A percentile compares a stretch with the other conserved stretches of the same genome.
phyloP scores from a whole-genome alignment of 2,113 vertebrate genomes.

The Pogonocichla stellata region DNA sequence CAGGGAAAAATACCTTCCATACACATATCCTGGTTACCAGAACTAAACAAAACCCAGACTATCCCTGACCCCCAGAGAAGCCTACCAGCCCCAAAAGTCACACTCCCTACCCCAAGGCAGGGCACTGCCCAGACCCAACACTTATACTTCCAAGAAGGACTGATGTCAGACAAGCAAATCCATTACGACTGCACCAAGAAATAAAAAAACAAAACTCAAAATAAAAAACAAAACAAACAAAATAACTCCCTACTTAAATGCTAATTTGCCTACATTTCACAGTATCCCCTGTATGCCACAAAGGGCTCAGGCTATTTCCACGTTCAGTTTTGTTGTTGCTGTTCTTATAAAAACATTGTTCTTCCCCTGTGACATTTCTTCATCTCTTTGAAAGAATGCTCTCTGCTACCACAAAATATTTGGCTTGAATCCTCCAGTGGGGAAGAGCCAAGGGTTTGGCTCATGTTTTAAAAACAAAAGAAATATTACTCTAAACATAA shows the following conservation, averaged over 20 bases:
- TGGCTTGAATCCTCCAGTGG: background rate
- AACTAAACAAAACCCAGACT: background rate
- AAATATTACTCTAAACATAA: background rate
- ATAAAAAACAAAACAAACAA: background rate
- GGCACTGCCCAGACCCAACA: background rate
- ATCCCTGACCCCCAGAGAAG: background rate
- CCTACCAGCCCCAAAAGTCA: background rate
- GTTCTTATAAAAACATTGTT: background rate
- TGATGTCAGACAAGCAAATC: background rate
- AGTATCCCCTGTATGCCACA: background rate
- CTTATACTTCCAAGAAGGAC: background rate
- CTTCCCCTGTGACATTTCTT: background rate
- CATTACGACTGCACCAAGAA: background rate
- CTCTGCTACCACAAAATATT: background rate
- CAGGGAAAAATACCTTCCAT: background rate
- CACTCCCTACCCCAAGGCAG: fast-evolving
- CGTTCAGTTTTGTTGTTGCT: background rate
- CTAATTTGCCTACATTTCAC: background rate
- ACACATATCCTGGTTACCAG: background rate
- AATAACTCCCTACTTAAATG: background rate
- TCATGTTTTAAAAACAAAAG: constrained; percentile 13
- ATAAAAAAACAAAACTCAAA: background rate
- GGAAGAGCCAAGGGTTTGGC: background rate
- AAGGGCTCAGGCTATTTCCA: background rate
- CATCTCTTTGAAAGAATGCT: background rate